Evolutionary conservation across 2,888 invertebrate species (phyloP).

Genomic region (Torymus auratus): DNA sequence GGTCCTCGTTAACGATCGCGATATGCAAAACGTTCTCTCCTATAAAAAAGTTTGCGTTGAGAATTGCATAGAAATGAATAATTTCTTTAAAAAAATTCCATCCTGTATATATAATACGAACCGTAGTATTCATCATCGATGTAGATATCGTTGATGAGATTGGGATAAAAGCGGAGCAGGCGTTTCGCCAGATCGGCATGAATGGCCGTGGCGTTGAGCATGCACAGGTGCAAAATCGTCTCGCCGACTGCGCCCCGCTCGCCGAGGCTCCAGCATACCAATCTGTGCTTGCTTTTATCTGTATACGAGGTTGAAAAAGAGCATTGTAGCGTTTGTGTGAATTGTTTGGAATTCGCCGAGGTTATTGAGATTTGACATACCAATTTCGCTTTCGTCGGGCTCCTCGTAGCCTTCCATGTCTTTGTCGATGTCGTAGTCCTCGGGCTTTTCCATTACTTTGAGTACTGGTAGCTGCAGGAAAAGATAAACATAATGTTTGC

Average conservation of each 20-base stretch:
- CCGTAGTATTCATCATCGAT: constrained; percentile 98
- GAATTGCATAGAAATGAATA: not conserved
- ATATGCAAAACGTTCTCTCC: constrained; percentile 97
- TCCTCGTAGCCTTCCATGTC: constrained; percentile 80
- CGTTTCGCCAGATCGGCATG: constrained; percentile 96
- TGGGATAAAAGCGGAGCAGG: constrained; percentile 93
- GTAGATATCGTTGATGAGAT: constrained; percentile 96
- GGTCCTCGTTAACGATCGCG: constrained; percentile 98
- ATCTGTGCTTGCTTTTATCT: constrained; percentile 81
- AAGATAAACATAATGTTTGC: not conserved
- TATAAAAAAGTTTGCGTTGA: constrained; percentile 67
- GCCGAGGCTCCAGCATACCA: constrained; percentile 94
- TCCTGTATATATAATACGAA: constrained; percentile 68
- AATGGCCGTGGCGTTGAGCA: constrained; percentile 92
- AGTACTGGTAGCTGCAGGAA: constrained; percentile 83
- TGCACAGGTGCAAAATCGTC: constrained; percentile 94
- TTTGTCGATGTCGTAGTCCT: constrained; percentile 89
- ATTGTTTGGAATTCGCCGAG: no score
- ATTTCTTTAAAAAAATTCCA: not conserved
- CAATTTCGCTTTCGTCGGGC: constrained; percentile 71
- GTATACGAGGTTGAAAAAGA: not conserved
- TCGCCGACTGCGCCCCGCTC: constrained; percentile 97
- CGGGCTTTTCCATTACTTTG: constrained; percentile 89
- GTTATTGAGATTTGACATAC: constrained; percentile 13
- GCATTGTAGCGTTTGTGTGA: no score